Conservation (phyloP, 2,113 vertebrate species). For the Empidonax alnorum region DNA sequence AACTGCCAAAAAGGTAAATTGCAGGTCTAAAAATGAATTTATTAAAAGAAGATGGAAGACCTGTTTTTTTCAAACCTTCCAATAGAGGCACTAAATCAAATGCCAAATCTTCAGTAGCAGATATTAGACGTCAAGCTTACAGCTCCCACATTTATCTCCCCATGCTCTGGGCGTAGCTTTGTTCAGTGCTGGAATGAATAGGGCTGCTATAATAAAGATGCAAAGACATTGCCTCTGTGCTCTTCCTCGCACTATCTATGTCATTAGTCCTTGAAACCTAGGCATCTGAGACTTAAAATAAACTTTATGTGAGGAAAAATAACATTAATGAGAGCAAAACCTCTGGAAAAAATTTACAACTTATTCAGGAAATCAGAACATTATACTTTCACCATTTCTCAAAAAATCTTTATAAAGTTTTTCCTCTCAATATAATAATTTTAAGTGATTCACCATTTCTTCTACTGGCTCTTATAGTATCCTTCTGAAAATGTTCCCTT, state of each 20-base stretch:
- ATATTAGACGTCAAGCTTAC: slow-evolving; percentile 69
- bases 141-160: slow-evolving; percentile 71
- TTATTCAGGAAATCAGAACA: background rate
- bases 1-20: slow-evolving; percentile 75
- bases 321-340: background rate
- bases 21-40: slow-evolving; percentile 68
- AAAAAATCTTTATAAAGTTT: background rate
- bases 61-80: slow-evolving; percentile 66
- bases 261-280: background rate
- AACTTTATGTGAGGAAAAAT: background rate
- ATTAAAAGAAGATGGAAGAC: slow-evolving; percentile 78
- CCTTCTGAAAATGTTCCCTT: slow-evolving; percentile 37
- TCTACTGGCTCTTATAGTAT: background rate
- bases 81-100: slow-evolving; percentile 77
- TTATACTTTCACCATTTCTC: background rate
- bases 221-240: background rate
- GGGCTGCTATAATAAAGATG: slow-evolving; percentile 59
- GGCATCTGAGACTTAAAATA: background rate
- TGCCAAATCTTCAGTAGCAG: slow-evolving; percentile 69
- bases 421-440: background rate
- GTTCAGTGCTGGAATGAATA: slow-evolving; percentile 11
- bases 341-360: background rate
- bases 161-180: background rate
- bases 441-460: background rate
- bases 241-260: background rate